Percentiles rank a stretch among this genome's conserved stretches.
These are phyloP conservation scores for Halcyon senegalensis DNA, from an alignment of 2,113 vertebrate genomes.

Conservation along the genomic window DNA sequence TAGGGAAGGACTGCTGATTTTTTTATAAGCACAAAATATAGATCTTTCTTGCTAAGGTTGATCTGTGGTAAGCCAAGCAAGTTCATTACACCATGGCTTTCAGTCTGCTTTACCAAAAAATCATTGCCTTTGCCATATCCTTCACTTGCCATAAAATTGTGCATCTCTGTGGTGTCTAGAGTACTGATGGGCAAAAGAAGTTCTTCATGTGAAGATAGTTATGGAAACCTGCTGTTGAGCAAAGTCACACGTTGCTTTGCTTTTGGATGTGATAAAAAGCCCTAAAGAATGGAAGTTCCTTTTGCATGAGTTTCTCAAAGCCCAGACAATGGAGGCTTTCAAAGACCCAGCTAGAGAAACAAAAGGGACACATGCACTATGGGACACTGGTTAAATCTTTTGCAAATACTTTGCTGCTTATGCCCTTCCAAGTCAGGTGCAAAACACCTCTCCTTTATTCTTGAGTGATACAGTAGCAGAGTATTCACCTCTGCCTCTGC, in stretches of 20 bases:
- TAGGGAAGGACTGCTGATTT: neutral
- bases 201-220: neutral
- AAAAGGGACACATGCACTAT: neutral
- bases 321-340: neutral
- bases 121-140: neutral
- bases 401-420: neutral
- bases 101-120: neutral
- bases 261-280: neutral
- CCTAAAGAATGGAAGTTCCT: neutral
- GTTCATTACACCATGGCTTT: neutral
- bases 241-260: neutral
- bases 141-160: neutral
- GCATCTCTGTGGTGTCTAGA: neutral
- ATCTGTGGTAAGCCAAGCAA: neutral
- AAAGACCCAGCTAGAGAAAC: neutral
- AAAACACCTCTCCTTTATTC: neutral
- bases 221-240: neutral
- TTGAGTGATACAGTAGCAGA: neutral
- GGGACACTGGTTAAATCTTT: neutral
- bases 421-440: neutral
- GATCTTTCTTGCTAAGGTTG: neutral
- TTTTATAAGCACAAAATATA: neutral
- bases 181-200: neutral
- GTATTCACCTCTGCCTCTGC: neutral
- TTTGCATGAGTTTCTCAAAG: neutral